Base-by-base conservation (phyloP, 2,888 invertebrate species). In the Parthenolecanium corni region DNA sequence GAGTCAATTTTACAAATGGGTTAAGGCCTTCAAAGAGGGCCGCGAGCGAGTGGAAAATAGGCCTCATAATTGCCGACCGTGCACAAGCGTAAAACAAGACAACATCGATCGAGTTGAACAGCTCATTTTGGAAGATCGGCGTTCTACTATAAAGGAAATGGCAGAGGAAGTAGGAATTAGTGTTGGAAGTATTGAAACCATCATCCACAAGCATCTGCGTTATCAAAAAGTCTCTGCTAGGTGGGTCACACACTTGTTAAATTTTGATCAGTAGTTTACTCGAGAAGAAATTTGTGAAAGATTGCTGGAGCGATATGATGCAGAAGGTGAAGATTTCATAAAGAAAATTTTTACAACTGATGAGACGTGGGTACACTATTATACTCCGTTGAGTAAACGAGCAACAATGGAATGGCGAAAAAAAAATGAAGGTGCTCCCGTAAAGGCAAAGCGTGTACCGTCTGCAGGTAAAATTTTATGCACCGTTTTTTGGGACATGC, bases 401-500 rank as follows among this genome's bases (percentile, higher is more conserved):
- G 24, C 53, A 20, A 49, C 36, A 16, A 62, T 31, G 47, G 53
- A 62, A 44, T 53, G 62, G 47, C 16, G 40, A 20, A 42, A 62
- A 47, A 62, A 62, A 23, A 40, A 38, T 4, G 62, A 62, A 53
- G 52, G 53, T 20, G 62, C 62, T n/a, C 62, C 53, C 21, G 23
- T 18, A 12, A 62, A 62, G 42, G 62, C 62, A 52, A 65, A 65
- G 63, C 53, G 38, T 6, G 31, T 31, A 11, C 38, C 38, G 16
- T 66, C 63, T 3, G 64, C 64, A 4, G 21, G 62, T 9, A 65
- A 65, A 47, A 49, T 66, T 23, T 62, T 67, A 49, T 65, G 53
- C 14, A 65, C 67, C 2, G 65, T 65, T 4, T 66, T 67, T 65
- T 66, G 63, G 64, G 64, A 66, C 49, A 18, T 25, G 12, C 40